Base-by-base conservation (phyloP, 1,140 invertebrate species). In the Formica selysi region DNA sequence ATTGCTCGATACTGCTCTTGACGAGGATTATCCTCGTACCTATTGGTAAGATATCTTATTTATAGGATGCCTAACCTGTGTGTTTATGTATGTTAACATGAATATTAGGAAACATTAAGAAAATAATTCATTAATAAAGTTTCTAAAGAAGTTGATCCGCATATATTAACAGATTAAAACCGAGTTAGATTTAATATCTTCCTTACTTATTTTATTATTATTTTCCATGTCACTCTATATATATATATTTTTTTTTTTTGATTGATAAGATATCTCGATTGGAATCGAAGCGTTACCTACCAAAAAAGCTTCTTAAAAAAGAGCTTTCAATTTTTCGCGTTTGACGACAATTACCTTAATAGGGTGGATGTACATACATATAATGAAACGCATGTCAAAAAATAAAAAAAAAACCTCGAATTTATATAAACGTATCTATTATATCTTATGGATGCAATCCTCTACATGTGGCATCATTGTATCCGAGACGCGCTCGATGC, bases 401-500 rank as follows among this genome's bases (percentile, higher is more conserved):
- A 29, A 29, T 1, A 29, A 29, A 29, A 29, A 29, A 29, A 0
- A 29, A 29, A 1, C 26, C 26, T 29, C 26, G 26, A 29, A 29
- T 29, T 29, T 29, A 29, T 29, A 29, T 11, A 65, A 65, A 68
- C 44, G 76, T 38, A 54, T 3, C 16, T 51, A 51, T 51, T 51
- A 1, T 79, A 78, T 4, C 32, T 36, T 3, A 19, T 10, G 59
- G 19, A 3, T 32, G 10, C 19, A 19, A n/a, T 65, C n/a, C 48
- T 36, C 29, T 48, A 38, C 32, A 7, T 44, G 19, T 29, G n/a
- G 48, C 44, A 38, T 80, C 16, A 57, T 70, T 61, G 38, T 57
- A 19, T 38, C 26, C 6, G 62, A 64, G 89, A 80, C 73, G 62
- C 88, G 48, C 65, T 86, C 78, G 36, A 51, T 57, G 83, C 74